These are phyloP conservation scores for Rhabdophis nuchalis DNA, from an alignment of 2,797 vertebrate species.

Conservation along the genomic window DNA sequence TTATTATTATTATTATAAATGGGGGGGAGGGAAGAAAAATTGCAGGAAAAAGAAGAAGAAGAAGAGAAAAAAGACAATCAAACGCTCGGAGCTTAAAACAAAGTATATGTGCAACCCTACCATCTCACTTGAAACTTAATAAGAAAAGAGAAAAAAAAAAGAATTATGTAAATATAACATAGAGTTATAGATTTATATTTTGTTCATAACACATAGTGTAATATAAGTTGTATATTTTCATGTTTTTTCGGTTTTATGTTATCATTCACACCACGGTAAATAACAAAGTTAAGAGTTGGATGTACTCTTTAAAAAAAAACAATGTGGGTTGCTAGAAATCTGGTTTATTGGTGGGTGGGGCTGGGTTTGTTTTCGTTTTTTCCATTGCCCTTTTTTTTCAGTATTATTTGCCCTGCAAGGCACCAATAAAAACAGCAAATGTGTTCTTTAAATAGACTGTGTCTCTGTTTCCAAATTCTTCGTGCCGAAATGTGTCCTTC, in stretches of 20 bases:
- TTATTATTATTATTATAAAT: conserved; percentile 63
- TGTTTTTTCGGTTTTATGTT: conserved; percentile 95
- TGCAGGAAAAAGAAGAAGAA: conserved; percentile 32
- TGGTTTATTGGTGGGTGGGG: conserved; percentile 62
- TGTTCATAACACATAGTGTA: conserved; percentile 99
- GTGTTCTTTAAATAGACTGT: conserved; percentile 85
- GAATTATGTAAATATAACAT: conserved; percentile 99
- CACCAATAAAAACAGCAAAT: conserved; percentile 99
- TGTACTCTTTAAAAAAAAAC: conserved; percentile 85
- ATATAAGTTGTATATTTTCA: conserved; percentile 99
- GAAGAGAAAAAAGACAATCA: conserved; percentile 90
- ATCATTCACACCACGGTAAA: conserved; percentile 95
- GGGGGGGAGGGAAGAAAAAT: conserved; percentile 61
- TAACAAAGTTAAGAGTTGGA: conserved; percentile 90
- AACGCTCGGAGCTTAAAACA: conserved; percentile 97
- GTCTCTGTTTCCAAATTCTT: conserved; percentile 66
- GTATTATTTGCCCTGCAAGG: conserved; percentile 98
- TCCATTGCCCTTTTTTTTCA: conserved; percentile 94
- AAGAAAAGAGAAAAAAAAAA: conserved; percentile 96
- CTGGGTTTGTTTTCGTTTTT: conserved; percentile 50
- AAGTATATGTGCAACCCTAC: conserved; percentile 87
- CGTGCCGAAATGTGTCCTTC: neutral
- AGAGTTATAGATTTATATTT: conserved; percentile 99
- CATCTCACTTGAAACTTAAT: conserved; percentile 99
- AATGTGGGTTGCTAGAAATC: conserved; percentile 89